A percentile compares a stretch with the other conserved stretches of the same genome.
Conservation (phyloP, 1,140 invertebrate species). For the Pissodes strobi region DNA sequence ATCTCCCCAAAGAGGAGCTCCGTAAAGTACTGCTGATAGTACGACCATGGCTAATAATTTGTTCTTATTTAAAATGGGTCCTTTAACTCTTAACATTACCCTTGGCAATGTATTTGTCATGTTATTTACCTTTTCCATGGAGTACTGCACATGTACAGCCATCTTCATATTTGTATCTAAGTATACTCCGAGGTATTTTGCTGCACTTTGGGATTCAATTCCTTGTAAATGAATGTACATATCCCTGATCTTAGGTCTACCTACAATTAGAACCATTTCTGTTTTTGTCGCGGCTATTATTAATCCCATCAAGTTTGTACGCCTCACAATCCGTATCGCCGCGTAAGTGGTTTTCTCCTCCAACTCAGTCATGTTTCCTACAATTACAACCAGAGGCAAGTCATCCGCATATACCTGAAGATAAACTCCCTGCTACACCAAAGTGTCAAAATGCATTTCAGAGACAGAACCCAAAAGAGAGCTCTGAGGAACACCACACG, state of each 20-base stretch:
- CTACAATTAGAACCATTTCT: slow-evolving; percentile 27
- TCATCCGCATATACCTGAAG: slow-evolving; percentile 48
- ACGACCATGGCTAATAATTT: background rate
- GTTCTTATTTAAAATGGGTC: background rate
- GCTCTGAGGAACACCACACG: slow-evolving; percentile 50
- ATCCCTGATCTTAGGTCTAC: slow-evolving; percentile 1
- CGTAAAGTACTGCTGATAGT: slow-evolving; percentile 4
- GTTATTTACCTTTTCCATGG: background rate
- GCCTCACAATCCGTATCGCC: background rate
- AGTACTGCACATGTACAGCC: background rate
- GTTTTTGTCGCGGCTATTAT: slow-evolving; percentile 29
- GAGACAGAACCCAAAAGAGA: slow-evolving; percentile 50
- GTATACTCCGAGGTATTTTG: too few species aligned
- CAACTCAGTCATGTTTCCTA: background rate
- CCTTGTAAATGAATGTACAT: background rate
- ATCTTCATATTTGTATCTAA: slow-evolving; percentile 17
- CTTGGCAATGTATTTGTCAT: background rate
- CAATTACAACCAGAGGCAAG: slow-evolving; percentile 31
- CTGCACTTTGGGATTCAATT: background rate
- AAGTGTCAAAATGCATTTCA: slow-evolving; percentile 46
- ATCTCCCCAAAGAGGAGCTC: background rate
- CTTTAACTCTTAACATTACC: slow-evolving; percentile 10
- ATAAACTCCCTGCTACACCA: slow-evolving; percentile 28
- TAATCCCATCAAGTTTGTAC: background rate
- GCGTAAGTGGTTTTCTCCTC: slow-evolving; percentile 7